Evolutionary conservation across 2,888 invertebrate genomes (phyloP).

Genomic region (Aphodius granarius): DNA sequence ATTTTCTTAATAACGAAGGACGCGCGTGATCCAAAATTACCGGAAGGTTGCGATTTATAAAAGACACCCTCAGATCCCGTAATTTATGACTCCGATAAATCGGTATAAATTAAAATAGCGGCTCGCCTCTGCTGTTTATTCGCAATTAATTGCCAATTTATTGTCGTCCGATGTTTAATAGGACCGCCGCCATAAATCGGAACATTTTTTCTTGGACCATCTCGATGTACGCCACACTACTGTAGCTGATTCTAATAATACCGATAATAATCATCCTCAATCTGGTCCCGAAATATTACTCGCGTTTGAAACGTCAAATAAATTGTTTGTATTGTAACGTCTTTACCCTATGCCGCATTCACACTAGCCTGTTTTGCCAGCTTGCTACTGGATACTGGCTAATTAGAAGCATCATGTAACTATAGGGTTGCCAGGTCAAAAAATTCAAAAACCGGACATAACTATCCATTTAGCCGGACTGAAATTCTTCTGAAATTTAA

Average conservation of each 20-base stretch:
- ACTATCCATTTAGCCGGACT: no score
- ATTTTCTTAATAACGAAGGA: not conserved
- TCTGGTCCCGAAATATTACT: not conserved
- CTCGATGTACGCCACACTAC: not conserved
- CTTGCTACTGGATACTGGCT: no score
- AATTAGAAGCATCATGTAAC: no score
- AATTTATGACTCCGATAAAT: not conserved
- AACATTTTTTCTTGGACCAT: not conserved
- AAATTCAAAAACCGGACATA: no score
- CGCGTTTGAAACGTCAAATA: no score
- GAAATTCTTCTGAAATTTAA: no score
- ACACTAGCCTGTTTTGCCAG: no score
- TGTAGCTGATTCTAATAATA: not conserved
- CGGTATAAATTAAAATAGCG: conserved; percentile 5
- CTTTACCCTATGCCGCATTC: no score
- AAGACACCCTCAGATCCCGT: not conserved
- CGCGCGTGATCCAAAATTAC: not conserved
- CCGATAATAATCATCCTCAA: not conserved
- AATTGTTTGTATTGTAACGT: no score
- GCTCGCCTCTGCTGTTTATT: not conserved
- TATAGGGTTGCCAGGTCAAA: no score
- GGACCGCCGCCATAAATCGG: conserved; percentile 2
- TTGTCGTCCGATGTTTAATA: conserved; percentile 8
- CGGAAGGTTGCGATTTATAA: not conserved
- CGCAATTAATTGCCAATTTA: conserved; percentile 17